Evolutionary conservation across 2,888 invertebrate genomes (phyloP).

Genomic region (Troilus luridus): DNA sequence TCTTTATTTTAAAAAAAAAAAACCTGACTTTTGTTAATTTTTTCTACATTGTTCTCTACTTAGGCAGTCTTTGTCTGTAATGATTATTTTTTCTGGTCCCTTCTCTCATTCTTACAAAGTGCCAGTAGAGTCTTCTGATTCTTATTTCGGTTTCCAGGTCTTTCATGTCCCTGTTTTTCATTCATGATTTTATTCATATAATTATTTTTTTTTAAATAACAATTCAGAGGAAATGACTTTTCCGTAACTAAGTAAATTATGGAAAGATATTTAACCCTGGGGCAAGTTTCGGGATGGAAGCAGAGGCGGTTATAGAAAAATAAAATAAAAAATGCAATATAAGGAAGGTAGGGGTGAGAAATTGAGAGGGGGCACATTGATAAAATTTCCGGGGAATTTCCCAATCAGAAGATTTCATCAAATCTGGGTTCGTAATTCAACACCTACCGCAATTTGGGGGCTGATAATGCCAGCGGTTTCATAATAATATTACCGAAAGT

Average conservation of each 20-base stretch:
- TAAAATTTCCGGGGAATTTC: constrained; percentile 42
- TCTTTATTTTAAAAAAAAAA: no score
- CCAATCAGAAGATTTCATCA: constrained; percentile 41
- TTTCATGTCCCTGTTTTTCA: not conserved
- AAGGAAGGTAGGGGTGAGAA: not conserved
- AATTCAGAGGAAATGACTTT: not conserved
- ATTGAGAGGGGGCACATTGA: not conserved
- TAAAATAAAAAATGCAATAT: constrained; percentile 13
- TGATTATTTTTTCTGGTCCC: no score
- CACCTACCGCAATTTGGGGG: not conserved
- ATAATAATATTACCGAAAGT: not conserved
- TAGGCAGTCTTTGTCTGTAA: no score
- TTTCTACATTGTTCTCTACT: no score
- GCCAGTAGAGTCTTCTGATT: no score
- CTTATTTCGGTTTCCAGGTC: no score
- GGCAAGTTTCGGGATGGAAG: not conserved
- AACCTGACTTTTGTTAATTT: no score
- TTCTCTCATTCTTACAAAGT: no score
- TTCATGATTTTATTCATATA: not conserved
- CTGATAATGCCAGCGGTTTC: not conserved
- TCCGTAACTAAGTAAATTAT: not conserved
- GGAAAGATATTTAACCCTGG: not conserved
- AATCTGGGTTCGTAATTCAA: not conserved
- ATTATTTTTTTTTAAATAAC: not conserved
- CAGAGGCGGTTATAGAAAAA: not conserved